These are phyloP conservation scores for Diaprepes abbreviatus DNA, from an alignment of 2,888 invertebrate species.

Conservation along the genomic window DNA sequence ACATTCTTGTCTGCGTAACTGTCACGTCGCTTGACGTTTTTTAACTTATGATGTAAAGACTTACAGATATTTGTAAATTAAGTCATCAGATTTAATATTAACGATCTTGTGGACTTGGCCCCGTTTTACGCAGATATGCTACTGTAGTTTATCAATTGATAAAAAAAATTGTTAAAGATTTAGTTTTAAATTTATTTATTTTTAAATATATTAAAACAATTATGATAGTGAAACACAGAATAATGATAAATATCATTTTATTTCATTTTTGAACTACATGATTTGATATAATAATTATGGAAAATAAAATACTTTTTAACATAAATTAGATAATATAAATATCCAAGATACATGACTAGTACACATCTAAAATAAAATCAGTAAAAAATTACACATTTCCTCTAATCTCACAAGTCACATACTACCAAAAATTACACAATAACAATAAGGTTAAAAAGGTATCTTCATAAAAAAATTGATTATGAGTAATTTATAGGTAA, in stretches of 20 bases:
- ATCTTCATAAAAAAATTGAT: constrained; percentile 25
- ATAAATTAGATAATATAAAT: constrained; percentile 54
- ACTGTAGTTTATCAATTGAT: no score
- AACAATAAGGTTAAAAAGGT: constrained; percentile 1
- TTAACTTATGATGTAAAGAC: no score
- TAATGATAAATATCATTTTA: constrained; percentile 13
- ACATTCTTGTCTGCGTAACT: no score
- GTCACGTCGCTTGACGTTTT: no score
- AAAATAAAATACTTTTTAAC: constrained; percentile 54
- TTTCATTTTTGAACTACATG: constrained; percentile 24
- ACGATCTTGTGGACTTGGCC: no score
- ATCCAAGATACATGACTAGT: constrained; percentile 56
- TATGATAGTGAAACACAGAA: no score
- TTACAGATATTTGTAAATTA: no score
- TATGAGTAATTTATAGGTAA: constrained; percentile 27
- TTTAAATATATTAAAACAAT: no score
- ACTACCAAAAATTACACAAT: constrained; percentile 9
- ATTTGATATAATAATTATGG: constrained; percentile 37
- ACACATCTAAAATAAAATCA: constrained; percentile 53
- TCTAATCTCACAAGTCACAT: constrained; percentile 23
- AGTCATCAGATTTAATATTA: no score
- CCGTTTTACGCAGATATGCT: no score
- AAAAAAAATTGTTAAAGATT: no score
- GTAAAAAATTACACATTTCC: constrained; percentile 36
- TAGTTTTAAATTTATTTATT: no score